Conservation (phyloP, 2,113 vertebrate species). For the Paedocypris sp. region DNA sequence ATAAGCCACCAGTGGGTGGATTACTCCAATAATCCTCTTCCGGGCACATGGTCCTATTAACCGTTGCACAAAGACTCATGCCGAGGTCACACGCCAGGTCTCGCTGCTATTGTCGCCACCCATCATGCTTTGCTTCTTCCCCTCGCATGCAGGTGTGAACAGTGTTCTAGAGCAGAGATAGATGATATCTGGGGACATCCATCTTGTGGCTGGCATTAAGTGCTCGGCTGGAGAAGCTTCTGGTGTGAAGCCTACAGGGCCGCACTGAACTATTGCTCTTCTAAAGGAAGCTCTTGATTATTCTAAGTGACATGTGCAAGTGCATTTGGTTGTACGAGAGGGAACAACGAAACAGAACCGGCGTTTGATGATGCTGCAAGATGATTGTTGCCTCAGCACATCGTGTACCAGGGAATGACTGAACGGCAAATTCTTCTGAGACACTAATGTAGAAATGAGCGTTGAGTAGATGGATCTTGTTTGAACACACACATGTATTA, state of each 20-base stretch:
- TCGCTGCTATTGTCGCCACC: slow-evolving; percentile 3
- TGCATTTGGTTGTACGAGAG: neutral
- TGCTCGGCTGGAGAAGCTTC: neutral
- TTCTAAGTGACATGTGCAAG: neutral
- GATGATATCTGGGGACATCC: neutral
- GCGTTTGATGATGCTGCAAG: neutral
- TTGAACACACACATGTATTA: too few species aligned
- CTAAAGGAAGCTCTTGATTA: neutral
- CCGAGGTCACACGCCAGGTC: slow-evolving; percentile 20
- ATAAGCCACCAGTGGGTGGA: slow-evolving; percentile 32
- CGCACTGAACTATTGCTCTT: neutral
- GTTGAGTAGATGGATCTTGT: neutral
- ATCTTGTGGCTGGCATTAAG: neutral
- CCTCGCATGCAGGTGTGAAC: neutral
- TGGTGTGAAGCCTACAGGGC: neutral
- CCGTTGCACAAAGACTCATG: slow-evolving; percentile 11
- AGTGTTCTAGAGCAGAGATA: neutral
- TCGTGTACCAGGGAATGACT: neutral
- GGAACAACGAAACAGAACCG: neutral
- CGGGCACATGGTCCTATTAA: slow-evolving; percentile 8
- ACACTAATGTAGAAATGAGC: neutral
- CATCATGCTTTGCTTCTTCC: neutral
- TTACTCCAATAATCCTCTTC: slow-evolving; percentile 34
- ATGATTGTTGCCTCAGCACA: neutral
- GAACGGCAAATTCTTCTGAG: neutral